Evolutionary conservation across 2,797 vertebrate genomes (phyloP), one percentile per base, ranked within the genome.

Genomic region (Sciurus vulgaris): DNA sequence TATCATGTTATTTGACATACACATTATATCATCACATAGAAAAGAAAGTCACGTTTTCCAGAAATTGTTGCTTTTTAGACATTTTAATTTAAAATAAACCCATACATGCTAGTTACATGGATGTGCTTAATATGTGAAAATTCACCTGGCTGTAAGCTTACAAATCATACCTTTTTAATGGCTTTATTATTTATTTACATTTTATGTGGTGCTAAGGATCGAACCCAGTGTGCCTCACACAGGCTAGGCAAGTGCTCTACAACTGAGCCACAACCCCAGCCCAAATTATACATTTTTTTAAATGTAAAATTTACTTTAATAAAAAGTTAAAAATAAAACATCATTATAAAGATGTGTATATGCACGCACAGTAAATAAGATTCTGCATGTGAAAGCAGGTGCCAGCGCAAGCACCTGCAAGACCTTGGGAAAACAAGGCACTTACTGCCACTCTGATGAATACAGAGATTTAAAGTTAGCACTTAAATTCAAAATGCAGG

Each of bases 81-180:
- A 54, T 61, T 81, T 95, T 90, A 28, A 86, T 87, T 83, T 76
- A 67, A 87, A 93, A 94, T 51, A 69, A 38, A 81, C 18, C 18
- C 28, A 35, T n/a, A 59, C 26, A 74, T 76, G 24, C 51, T 82
- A 83, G 79, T 67, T 84, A 94, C 13, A 70, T 18, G 11, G 28
- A 6, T 67, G 2, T 79, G n/a, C 61, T 41, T 92, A 63, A 69
- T 63, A 41, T 44, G n/a, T 90, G 30, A 92, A 86, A 96, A 86
- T 59, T 88, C 41, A 78, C n/a, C 15, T 20, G 30, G 28, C 22
- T 79, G 2, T 54, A 70, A 26, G 12, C 28, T 95, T 82, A 89
- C 17, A 28, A 90, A 88, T 17, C n/a, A 6, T 20, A 26, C 9
- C 73, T 78, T 82, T 79, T 92, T 54, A 54, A 54, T 54, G 17